phyloP scores from a whole-genome alignment of 2,113 vertebrate genomes.

The Lichenostomus cassidix region DNA sequence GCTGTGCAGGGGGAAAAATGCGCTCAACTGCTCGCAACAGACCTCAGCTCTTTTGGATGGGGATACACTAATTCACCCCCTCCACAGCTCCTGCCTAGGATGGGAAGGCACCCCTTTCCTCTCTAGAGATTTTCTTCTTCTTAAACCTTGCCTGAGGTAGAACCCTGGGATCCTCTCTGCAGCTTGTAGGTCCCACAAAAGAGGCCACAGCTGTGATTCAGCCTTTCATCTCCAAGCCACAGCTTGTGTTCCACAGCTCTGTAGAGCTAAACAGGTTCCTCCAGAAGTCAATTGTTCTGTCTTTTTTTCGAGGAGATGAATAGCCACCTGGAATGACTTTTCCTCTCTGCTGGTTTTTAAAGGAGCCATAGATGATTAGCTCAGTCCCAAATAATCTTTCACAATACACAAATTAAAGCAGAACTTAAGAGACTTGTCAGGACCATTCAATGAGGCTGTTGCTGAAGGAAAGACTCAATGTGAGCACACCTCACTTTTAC shows the following conservation, averaged over 20 bases:
- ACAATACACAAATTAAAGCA: background rate
- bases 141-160: background rate
- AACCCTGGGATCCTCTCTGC: background rate
- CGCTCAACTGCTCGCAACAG: fast-evolving
- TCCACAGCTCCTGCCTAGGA: background rate
- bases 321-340: background rate
- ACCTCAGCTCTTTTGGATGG: background rate
- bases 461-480: background rate
- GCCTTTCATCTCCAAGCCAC: background rate
- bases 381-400: background rate
- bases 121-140: background rate
- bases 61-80: background rate
- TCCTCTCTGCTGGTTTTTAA: background rate
- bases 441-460: background rate
- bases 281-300: background rate
- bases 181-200: background rate
- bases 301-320: background rate
- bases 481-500: background rate
- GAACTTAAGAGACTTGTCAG: background rate
- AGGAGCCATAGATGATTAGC: background rate
- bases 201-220: background rate
- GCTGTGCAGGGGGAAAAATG: background rate
- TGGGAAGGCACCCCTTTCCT: background rate
- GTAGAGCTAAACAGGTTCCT: background rate
- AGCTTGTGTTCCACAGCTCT: background rate